phyloP scores from a whole-genome alignment of 2,888 invertebrate genomes.

The Lordiphosa fenestrarum region DNA sequence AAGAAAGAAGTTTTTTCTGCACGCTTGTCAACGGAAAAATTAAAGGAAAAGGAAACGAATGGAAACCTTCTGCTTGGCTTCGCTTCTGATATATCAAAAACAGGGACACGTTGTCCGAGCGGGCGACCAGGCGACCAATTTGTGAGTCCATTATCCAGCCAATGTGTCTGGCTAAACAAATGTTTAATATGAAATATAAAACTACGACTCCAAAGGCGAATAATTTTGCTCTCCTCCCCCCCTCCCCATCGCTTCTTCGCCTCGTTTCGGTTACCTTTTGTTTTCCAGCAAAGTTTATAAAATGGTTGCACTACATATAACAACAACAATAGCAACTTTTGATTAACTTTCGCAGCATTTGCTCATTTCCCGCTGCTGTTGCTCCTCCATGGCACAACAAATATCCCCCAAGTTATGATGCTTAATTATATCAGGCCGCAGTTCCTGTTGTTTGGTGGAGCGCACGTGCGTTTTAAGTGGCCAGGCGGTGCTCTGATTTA shows the following conservation, averaged over 20 bases:
- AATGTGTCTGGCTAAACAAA: conserved; percentile 33
- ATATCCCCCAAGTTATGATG: conserved; percentile 69
- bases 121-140: conserved; percentile 49
- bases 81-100: conserved; percentile 39
- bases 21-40: conserved; percentile 50
- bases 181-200: conserved; percentile 42
- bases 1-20: conserved; percentile 43
- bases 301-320: conserved; percentile 60
- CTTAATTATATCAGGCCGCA: conserved; percentile 61
- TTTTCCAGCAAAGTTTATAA: conserved; percentile 45
- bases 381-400: conserved; percentile 33
- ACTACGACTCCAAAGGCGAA: conserved; percentile 24
- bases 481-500: conserved; percentile 50
- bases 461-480: conserved; percentile 65
- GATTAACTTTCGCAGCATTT: conserved; percentile 58
- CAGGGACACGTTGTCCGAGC: conserved; percentile 54
- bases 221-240: conserved; percentile 14
- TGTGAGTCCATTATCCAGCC: conserved; percentile 16
- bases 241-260: conserved; percentile 18
- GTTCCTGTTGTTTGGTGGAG: conserved; percentile 10
- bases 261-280: conserved; percentile 30
- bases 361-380: conserved; percentile 52
- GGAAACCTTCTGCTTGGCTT: conserved; percentile 32
- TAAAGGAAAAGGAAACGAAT: conserved; percentile 26
- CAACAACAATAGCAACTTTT: conserved; percentile 33